Conservation (phyloP, 2,113 vertebrate species). For the Panthera tigris region DNA sequence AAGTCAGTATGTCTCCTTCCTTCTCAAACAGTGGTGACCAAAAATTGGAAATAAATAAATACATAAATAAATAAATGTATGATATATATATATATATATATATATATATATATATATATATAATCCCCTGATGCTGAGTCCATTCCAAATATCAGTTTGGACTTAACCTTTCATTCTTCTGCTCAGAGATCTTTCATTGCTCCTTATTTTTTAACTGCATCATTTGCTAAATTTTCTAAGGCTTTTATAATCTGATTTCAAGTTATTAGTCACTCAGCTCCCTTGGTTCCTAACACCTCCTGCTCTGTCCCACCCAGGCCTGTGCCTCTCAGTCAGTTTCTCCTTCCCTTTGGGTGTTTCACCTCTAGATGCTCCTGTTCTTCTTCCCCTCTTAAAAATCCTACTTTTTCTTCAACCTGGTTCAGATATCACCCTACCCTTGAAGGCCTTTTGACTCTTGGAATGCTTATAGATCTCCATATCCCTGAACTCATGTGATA, state of each 20-base stretch:
- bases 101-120: not conserved
- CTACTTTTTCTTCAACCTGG: not conserved
- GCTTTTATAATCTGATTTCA: slow-evolving; percentile 5
- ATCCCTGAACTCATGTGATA: not conserved
- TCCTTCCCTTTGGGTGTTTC: not conserved
- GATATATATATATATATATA: too few species aligned
- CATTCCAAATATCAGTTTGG: not conserved
- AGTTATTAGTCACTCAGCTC: not conserved
- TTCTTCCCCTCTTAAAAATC: not conserved
- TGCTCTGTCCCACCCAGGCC: not conserved
- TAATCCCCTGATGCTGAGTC: not conserved
- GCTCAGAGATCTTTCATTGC: not conserved
- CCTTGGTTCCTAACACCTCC: not conserved
- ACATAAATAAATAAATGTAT: too few species aligned
- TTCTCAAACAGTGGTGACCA: not conserved
- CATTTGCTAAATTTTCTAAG: not conserved
- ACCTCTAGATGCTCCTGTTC: not conserved
- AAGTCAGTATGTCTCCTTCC: not conserved
- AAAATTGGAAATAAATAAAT: not conserved
- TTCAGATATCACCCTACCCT: not conserved
- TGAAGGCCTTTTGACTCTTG: not conserved
- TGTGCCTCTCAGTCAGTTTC: not conserved
- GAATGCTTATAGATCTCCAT: not conserved
- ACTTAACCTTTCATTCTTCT: not conserved
- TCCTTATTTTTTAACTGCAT: not conserved